phyloP scores from a whole-genome alignment of 2,888 invertebrate genomes.

The Myathropa florea region DNA sequence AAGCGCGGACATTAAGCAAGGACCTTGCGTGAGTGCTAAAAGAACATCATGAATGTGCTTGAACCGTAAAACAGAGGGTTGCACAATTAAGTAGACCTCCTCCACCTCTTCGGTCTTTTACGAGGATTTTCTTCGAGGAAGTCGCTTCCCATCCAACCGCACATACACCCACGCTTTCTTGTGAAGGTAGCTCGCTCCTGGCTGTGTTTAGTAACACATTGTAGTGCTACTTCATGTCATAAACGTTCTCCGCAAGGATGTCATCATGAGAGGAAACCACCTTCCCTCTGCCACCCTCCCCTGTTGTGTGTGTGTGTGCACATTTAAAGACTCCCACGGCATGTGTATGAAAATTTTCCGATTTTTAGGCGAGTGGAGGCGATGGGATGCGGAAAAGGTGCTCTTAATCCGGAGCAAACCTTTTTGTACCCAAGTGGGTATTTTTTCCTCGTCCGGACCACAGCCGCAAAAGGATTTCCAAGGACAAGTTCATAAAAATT shows the following conservation, averaged over 20 bases:
- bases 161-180: background rate
- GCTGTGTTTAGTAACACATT: slow-evolving; percentile 48
- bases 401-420: slow-evolving; percentile 1
- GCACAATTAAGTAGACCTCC: slow-evolving; percentile 20
- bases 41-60: slow-evolving; percentile 33
- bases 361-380: background rate
- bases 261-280: slow-evolving; percentile 23
- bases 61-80: slow-evolving; percentile 45
- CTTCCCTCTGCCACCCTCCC: background rate
- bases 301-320: too few species aligned
- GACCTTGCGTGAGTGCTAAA: slow-evolving; percentile 31
- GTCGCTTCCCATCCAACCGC: background rate
- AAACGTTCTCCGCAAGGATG: slow-evolving; percentile 56
- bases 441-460: background rate
- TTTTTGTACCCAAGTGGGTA: background rate
- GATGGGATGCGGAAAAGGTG: background rate
- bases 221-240: slow-evolving; percentile 57
- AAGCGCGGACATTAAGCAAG: slow-evolving; percentile 12
- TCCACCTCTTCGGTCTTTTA: background rate
- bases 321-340: background rate
- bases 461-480: background rate
- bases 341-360: slow-evolving; percentile 42
- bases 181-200: background rate
- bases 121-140: background rate
- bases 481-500: slow-evolving; percentile 46